Percentiles rank a stretch among this genome's conserved stretches.
Evolutionary conservation across 1,140 invertebrate species (phyloP).

Genomic region (Nasonia vitripennis): DNA sequence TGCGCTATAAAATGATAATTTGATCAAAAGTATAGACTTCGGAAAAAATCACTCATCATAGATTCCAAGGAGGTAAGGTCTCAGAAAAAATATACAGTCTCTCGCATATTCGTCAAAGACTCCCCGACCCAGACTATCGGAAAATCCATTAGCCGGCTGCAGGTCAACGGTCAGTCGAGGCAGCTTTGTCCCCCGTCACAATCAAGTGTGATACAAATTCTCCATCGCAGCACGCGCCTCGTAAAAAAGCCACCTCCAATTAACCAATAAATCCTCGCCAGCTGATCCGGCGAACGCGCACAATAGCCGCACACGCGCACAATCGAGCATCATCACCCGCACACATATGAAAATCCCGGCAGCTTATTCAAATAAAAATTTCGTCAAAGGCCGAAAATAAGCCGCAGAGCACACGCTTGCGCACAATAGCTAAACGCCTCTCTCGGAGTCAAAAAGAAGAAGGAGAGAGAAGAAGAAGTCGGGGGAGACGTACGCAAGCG

Average conservation of each 20-base stretch:
- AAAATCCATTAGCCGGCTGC: neutral
- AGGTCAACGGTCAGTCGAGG: neutral
- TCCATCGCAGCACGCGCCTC: neutral
- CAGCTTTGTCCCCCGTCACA: too few species aligned
- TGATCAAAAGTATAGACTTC: too few species aligned
- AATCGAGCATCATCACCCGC: neutral
- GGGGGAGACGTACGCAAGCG: neutral
- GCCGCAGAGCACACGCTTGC: constrained; percentile 20
- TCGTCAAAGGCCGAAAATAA: constrained; percentile 30
- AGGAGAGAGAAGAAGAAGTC: neutral
- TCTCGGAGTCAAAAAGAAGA: neutral
- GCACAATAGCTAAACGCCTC: neutral
- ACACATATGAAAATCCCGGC: neutral
- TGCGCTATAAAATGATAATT: too few species aligned
- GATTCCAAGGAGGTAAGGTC: too few species aligned
- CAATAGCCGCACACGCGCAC: neutral
- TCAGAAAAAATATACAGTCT: too few species aligned
- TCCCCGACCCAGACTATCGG: neutral
- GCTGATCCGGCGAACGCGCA: neutral
- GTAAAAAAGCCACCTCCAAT: constrained; percentile 26
- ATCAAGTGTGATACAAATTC: neutral
- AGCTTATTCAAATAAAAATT: constrained; percentile 14
- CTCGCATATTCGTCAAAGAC: neutral
- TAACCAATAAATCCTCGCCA: constrained; percentile 43
- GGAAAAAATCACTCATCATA: too few species aligned